These are phyloP conservation scores for Aphelinus certus DNA, from an alignment of 1,140 invertebrate genomes.

Conservation along the genomic window DNA sequence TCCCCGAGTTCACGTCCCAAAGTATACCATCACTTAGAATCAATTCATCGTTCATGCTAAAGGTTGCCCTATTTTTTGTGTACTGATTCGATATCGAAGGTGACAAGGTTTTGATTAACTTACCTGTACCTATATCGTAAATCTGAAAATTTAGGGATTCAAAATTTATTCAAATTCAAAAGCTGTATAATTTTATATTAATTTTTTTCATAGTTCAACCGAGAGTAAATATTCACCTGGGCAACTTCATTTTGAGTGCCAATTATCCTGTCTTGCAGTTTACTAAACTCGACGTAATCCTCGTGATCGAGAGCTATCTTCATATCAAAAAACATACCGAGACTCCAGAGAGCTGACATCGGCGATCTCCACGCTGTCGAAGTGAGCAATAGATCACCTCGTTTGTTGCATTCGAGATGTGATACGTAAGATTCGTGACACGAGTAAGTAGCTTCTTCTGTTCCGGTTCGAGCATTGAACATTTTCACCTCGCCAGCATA, in stretches of 20 bases:
- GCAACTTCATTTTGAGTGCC: conserved; percentile 82
- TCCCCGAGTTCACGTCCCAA: conserved; percentile 90
- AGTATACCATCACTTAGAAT: conserved; percentile 92
- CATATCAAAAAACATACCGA: conserved; percentile 77
- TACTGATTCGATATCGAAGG: conserved; percentile 91
- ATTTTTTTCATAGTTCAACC: no score
- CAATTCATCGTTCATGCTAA: conserved; percentile 92
- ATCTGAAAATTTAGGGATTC: conserved; percentile 70
- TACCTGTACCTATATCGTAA: conserved; percentile 89
- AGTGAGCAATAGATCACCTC: conserved; percentile 84
- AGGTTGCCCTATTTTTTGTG: conserved; percentile 91
- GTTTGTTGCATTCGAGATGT: conserved; percentile 77
- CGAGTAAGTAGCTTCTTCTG: conserved; percentile 79
- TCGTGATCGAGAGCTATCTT: conserved; percentile 83
- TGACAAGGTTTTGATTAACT: conserved; percentile 77
- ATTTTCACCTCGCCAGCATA: conserved; percentile 88
- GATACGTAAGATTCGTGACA: conserved; percentile 88
- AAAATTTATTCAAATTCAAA: no score
- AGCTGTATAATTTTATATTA: no score
- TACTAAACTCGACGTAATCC: conserved; percentile 92
- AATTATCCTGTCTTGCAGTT: conserved; percentile 87
- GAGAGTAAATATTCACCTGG: conserved; percentile 65
- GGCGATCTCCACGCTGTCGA: conserved; percentile 86
- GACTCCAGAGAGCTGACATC: conserved; percentile 86
- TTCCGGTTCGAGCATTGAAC: conserved; percentile 83